These are phyloP conservation scores for Notodonta ziczac DNA, from an alignment of 2,888 invertebrate species.

Conservation along the genomic window DNA sequence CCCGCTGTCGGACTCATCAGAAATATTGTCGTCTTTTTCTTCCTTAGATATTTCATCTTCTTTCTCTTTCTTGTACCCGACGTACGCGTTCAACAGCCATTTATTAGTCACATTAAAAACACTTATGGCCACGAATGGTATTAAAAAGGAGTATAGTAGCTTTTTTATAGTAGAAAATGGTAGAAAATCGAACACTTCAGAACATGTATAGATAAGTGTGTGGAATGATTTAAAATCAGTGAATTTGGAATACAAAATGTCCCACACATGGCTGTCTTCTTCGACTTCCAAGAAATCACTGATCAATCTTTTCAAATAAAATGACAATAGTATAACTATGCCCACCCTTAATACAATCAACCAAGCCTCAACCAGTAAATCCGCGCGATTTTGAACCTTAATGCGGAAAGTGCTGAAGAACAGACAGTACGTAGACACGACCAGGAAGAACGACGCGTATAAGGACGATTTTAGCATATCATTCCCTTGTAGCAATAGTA, in stretches of 20 bases:
- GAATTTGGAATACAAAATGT: slow-evolving; percentile 89
- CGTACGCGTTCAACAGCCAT: slow-evolving; percentile 56
- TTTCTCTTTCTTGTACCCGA: slow-evolving; percentile 36
- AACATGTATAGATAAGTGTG: slow-evolving; percentile 91
- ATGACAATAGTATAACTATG: slow-evolving; percentile 47
- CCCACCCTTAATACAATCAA: slow-evolving; percentile 54
- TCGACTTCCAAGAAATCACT: slow-evolving; percentile 62
- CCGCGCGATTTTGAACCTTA: slow-evolving; percentile 58
- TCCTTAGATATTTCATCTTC: slow-evolving; percentile 32
- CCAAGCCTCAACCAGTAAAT: slow-evolving; percentile 60
- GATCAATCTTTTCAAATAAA: slow-evolving; percentile 72
- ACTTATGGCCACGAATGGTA: slow-evolving; percentile 83
- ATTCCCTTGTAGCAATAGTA: slow-evolving; percentile 72
- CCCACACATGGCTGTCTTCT: slow-evolving; percentile 88
- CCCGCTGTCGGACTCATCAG: slow-evolving; percentile 81
- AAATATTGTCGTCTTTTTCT: slow-evolving; percentile 44
- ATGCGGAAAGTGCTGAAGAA: slow-evolving; percentile 65
- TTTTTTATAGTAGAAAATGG: slow-evolving; percentile 80
- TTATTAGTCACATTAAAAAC: slow-evolving; percentile 62
- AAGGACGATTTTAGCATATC: slow-evolving; percentile 79
- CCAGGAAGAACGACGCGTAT: slow-evolving; percentile 74
- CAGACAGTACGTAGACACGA: slow-evolving; percentile 63
- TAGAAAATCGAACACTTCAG: slow-evolving; percentile 90
- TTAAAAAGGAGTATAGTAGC: slow-evolving; percentile 81
- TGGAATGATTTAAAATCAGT: slow-evolving; percentile 88